Percentiles rank a stretch among this genome's conserved stretches.
Evolutionary conservation across 2,113 vertebrate species (phyloP).

Genomic region (Phalacrocorax brasilianus): DNA sequence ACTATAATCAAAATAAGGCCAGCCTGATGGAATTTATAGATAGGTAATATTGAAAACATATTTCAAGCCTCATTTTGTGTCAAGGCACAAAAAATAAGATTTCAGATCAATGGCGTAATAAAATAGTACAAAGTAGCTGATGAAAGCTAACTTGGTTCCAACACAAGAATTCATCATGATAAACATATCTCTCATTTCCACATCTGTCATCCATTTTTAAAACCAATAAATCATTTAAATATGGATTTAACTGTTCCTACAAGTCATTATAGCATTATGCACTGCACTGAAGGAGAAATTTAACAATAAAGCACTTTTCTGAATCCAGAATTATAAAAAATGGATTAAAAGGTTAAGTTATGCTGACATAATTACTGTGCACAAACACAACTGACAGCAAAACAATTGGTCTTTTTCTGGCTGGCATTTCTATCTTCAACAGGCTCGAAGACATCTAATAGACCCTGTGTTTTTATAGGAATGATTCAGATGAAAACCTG

Average conservation of each 20-base stretch:
- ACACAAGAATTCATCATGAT: conserved; percentile 25
- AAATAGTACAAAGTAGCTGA: conserved; percentile 42
- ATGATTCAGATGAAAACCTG: neutral
- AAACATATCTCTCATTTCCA: conserved; percentile 37
- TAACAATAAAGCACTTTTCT: neutral
- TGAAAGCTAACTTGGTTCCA: conserved; percentile 52
- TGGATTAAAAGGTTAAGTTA: neutral
- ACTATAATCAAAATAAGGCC: neutral
- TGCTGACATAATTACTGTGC: neutral
- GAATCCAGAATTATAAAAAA: neutral
- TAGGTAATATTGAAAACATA: conserved; percentile 19
- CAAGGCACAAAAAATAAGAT: conserved; percentile 30
- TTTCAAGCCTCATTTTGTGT: conserved; percentile 31
- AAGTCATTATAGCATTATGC: neutral
- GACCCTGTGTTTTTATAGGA: neutral
- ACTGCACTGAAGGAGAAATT: neutral
- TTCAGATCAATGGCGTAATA: conserved; percentile 38
- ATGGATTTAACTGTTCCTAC: conserved; percentile 15
- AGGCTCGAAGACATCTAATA: neutral
- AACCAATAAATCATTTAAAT: conserved; percentile 27
- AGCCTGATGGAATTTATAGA: conserved; percentile 32
- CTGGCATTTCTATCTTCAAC: neutral
- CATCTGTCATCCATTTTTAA: conserved; percentile 45
- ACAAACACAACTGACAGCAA: neutral
- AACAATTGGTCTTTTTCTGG: neutral